These are phyloP conservation scores for Oedothorax gibbosus DNA, from an alignment of 1,140 invertebrate genomes.

Conservation along the genomic window DNA sequence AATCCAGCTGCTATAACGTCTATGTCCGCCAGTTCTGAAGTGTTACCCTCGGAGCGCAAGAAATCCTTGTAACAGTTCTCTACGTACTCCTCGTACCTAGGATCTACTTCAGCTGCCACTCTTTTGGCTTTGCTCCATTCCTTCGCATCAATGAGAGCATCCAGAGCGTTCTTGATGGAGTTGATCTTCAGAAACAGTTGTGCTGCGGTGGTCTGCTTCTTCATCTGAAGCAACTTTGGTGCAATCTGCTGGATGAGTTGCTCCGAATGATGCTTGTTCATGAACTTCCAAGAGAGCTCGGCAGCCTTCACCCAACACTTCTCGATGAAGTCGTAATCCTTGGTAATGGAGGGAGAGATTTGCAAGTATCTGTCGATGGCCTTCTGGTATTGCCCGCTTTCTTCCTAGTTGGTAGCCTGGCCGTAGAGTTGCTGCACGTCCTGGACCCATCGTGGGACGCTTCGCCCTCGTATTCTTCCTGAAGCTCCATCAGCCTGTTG, in stretches of 20 bases:
- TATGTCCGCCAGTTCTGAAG: constrained; percentile 85
- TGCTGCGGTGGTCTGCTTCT: constrained; percentile 73
- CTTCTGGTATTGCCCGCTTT: constrained; percentile 77
- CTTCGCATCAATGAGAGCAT: constrained; percentile 81
- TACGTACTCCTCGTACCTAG: constrained; percentile 80
- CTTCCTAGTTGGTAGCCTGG: constrained; percentile 84
- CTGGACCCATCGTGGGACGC: constrained; percentile 70
- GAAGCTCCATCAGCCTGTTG: constrained; percentile 79
- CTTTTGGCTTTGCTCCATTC: constrained; percentile 87
- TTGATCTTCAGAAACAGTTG: constrained; percentile 83
- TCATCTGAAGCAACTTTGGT: constrained; percentile 71
- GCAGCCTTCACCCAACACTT: constrained; percentile 77
- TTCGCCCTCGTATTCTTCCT: constrained; percentile 73
- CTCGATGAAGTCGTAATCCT: constrained; percentile 74
- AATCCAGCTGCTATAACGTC: constrained; percentile 87
- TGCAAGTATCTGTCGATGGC: constrained; percentile 76
- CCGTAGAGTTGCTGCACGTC: constrained; percentile 70
- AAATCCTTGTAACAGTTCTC: constrained; percentile 85
- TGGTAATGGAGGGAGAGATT: constrained; percentile 69
- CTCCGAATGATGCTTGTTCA: constrained; percentile 76
- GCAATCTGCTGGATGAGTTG: constrained; percentile 73
- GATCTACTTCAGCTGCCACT: constrained; percentile 85
- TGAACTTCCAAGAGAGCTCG: constrained; percentile 81
- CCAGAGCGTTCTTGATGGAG: constrained; percentile 85
- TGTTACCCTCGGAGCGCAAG: constrained; percentile 81